Conservation (phyloP, 2,797 vertebrate species). For the Zalophus californianus region DNA sequence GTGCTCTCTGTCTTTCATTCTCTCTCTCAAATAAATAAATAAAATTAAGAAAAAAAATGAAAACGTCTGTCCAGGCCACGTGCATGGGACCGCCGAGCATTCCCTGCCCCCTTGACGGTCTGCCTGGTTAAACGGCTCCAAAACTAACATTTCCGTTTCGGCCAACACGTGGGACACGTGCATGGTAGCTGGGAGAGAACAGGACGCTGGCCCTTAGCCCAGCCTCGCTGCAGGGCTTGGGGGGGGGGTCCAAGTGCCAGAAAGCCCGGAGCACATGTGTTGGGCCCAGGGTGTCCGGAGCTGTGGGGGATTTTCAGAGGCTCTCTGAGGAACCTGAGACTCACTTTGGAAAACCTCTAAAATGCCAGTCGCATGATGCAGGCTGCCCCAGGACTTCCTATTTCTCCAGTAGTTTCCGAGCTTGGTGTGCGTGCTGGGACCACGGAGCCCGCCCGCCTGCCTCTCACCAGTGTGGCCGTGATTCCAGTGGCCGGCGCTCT, state of each 20-base stretch:
- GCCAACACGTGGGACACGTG: background rate
- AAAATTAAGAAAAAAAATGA: no score
- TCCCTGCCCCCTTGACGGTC: background rate
- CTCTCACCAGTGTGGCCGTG: background rate
- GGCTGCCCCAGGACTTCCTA: background rate
- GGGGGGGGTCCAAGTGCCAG: background rate
- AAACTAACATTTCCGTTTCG: rapidly evolving
- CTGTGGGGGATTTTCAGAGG: background rate
- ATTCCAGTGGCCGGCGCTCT: background rate
- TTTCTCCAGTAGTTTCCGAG: background rate
- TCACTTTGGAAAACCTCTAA: background rate
- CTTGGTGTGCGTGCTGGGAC: background rate
- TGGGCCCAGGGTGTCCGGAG: background rate
- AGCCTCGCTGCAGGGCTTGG: background rate
- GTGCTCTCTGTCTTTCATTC: no score
- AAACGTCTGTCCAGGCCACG: rapidly evolving
- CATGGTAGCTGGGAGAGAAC: background rate
- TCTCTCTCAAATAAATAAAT: no score
- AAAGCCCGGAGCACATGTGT: rapidly evolving
- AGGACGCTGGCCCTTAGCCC: background rate
- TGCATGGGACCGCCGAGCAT: rapidly evolving
- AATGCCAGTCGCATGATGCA: rapidly evolving
- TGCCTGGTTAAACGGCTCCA: background rate
- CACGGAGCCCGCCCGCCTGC: rapidly evolving
- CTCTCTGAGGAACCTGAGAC: no score